Percentiles rank a stretch among this genome's conserved stretches.
phyloP scores from a whole-genome alignment of 2,113 vertebrate genomes.

The Rattus norvegicus region GRCr8 NC_086034.1:83513501-83514000 shows the following conservation, averaged over 20 bases:
- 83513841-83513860: accelerated
- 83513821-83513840: neutral
- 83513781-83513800: neutral
- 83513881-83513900: too few relatives aligned
- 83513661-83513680: neutral
- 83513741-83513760: neutral
- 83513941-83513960: neutral
- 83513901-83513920: neutral
- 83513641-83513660: neutral
- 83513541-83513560: neutral
- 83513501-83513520: neutral
- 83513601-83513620: neutral
- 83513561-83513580: too few relatives aligned
- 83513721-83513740: neutral
- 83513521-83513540: neutral
- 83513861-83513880: neutral
- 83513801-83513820: neutral
- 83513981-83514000: neutral
- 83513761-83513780: neutral
- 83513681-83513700: neutral
- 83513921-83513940: neutral
- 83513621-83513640: neutral
- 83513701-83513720: too few relatives aligned
- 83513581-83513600: neutral
- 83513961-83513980: neutral